Percentiles rank a stretch among this genome's conserved stretches.
phyloP scores from a whole-genome alignment of 2,113 vertebrate species.

The Notiomystis cincta region DNA sequence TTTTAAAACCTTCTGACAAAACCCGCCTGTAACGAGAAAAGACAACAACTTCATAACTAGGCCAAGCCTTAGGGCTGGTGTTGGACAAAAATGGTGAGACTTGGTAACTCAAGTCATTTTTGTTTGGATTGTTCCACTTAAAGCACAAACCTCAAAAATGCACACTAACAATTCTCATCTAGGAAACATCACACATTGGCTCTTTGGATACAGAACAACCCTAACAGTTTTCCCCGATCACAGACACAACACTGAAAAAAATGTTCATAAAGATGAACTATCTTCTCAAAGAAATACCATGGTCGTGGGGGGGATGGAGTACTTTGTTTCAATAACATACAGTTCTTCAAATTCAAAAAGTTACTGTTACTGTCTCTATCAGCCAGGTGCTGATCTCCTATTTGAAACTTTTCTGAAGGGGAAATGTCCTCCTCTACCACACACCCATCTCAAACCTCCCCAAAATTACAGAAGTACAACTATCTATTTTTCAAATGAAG shows the following conservation, averaged over 20 bases:
- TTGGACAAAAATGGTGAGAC: background rate
- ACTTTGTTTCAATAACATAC: background rate
- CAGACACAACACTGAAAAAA: background rate
- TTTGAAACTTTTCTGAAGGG: background rate
- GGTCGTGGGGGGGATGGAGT: background rate
- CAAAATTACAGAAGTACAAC: background rate
- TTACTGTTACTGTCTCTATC: background rate
- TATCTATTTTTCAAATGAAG: background rate
- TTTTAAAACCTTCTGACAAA: background rate
- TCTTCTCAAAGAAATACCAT: background rate
- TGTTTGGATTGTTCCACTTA: background rate
- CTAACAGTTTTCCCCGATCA: background rate
- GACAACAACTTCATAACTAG: background rate
- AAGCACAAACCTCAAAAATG: background rate
- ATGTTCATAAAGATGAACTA: rapidly evolving
- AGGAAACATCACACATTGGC: background rate
- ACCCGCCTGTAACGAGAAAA: rapidly evolving
- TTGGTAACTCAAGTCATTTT: background rate
- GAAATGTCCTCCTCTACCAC: background rate
- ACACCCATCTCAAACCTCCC: background rate
- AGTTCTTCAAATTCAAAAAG: background rate
- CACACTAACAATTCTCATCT: background rate
- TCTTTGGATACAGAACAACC: rapidly evolving
- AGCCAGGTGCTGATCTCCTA: background rate
- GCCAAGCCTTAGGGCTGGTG: background rate